Base-by-base conservation (phyloP, 2,888 invertebrate genomes). In the Napeogenes inachia region DNA sequence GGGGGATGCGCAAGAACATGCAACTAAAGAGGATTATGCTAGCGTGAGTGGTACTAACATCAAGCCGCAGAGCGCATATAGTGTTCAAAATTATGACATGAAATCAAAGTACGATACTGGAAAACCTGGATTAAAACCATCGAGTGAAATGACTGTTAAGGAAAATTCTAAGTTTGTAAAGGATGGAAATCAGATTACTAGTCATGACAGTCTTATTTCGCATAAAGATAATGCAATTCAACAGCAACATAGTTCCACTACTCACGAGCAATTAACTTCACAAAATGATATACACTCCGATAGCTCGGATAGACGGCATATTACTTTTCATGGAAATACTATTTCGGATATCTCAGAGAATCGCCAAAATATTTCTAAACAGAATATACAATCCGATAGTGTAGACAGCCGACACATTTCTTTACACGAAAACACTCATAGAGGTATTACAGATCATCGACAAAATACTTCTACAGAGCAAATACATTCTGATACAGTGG, bases 11-110 rank as follows among this genome's bases (percentile, higher is more conserved):
- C 73, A 91, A 74, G 86, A 89, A 67, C 78, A 88, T 62, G 80
- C 83, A 45, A 76, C 84, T 58, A 91, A 91, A 67, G 93, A 93
- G 81, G 86, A 85, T 53, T 88, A 91, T 73, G 86, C 91, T 35
- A 91, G 89, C 65, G 83, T 87, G 46, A 90, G 87, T 68, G 93
- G 93, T 21, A 93, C 93, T 5, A 90, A 88, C 66, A 91, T 93
- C n/a, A 86, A 87, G 55, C 91, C 93, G 12, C 89, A 93, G 79
- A 82, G 91, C 56, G 91, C 91, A 58, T 89, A 91, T 66, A 88
- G 90, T 65, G 85, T 89, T 69, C 87, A 92, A 73, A 88, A 89
- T 62, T 90, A 87, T 67, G 91, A 92, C 58, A 89, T 89, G 78
- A 87, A 91, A 70, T 88, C 92, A 4, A 90, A 87, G 53, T 93